Conservation (phyloP, 2,797 vertebrate species). For the Notoglanidium macrostoma region DNA sequence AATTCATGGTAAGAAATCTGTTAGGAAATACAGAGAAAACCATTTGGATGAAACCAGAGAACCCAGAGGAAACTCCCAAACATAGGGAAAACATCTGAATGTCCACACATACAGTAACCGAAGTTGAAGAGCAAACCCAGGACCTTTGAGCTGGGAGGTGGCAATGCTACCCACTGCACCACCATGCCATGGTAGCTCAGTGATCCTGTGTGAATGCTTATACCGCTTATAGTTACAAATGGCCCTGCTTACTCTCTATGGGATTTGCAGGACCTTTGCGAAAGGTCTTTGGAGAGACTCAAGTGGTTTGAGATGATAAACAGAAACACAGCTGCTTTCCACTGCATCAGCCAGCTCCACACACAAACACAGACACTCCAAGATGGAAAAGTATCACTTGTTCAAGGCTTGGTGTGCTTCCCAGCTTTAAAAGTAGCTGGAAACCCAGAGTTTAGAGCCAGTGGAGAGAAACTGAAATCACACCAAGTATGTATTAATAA, state of each 20-base stretch:
- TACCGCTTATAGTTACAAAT: not conserved
- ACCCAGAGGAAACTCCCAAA: not conserved
- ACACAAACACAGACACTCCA: not conserved
- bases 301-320: slow-evolving; percentile 42
- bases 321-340: slow-evolving; percentile 32
- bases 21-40: not conserved
- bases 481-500: not conserved
- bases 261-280: slow-evolving; percentile 5
- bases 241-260: not conserved
- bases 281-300: slow-evolving; percentile 20
- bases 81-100: not conserved
- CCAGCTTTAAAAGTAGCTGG: not conserved
- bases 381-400: slow-evolving; percentile 27
- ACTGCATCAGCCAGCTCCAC: slow-evolving; percentile 39
- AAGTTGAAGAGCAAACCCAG: not conserved
- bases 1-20: not conserved
- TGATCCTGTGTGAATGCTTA: not conserved
- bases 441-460: not conserved
- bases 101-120: not conserved
- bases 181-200: not conserved
- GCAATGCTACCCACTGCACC: not conserved
- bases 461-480: not conserved
- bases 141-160: not conserved
- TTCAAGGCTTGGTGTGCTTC: not conserved
- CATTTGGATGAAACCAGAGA: too few species aligned